Conservation (phyloP, 2,113 vertebrate genomes). For the Strigops habroptila region DNA sequence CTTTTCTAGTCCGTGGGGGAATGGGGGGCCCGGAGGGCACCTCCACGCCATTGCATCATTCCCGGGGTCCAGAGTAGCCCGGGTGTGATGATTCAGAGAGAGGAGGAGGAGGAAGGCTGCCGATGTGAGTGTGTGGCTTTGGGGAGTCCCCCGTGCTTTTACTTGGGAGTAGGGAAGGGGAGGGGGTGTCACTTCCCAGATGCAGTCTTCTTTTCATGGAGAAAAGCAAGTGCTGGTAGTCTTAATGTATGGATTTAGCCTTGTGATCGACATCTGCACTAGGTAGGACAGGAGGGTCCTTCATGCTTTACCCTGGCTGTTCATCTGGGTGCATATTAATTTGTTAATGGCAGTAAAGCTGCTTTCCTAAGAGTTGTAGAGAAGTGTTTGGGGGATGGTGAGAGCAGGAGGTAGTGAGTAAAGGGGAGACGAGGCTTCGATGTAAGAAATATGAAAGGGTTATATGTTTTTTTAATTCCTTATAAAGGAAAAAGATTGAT, state of each 20-base stretch:
- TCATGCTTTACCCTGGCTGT: not conserved
- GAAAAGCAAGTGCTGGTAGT: not conserved
- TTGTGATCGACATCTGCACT: not conserved
- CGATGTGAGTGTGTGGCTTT: not conserved
- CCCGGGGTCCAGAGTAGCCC: not conserved
- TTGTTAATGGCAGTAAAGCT: constrained; percentile 22
- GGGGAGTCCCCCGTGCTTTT: not conserved
- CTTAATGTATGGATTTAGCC: not conserved
- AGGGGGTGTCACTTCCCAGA: not conserved
- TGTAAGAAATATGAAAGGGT: not conserved
- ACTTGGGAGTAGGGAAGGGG: not conserved
- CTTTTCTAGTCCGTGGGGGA: not conserved
- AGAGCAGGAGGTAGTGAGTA: not conserved
- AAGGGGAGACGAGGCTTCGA: not conserved
- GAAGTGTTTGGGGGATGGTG: not conserved
- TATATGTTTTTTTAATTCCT: not conserved
- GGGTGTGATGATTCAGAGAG: not conserved
- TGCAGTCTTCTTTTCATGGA: not conserved
- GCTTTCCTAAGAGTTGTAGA: constrained; percentile 28
- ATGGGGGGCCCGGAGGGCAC: not conserved
- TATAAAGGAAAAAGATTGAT: constrained; percentile 13
- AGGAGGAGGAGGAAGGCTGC: not conserved
- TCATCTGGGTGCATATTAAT: constrained; percentile 2
- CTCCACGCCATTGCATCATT: constrained; percentile 9
- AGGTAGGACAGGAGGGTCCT: not conserved